Base-by-base conservation (phyloP, 2,888 invertebrate species). In the Sinentomon sp. region DNA sequence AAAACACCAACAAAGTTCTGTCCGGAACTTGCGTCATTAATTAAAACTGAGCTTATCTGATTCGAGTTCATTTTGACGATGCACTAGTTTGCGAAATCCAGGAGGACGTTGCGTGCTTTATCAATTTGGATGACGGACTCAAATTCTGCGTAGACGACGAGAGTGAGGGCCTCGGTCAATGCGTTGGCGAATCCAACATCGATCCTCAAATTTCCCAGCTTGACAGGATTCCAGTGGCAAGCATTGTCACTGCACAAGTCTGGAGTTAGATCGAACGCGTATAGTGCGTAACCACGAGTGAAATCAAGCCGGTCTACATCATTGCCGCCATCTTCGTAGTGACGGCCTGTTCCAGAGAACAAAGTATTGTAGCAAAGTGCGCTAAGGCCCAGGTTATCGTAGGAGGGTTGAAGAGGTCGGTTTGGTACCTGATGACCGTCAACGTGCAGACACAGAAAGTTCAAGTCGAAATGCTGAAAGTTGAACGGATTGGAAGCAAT, bases 81-180 rank as follows among this genome's bases (percentile, higher is more conserved):
- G n/a, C n/a, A 33, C 28, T 36, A 38, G n/a, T 32, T 31, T 30
- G 25, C 31, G 28, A 24, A 44, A 30, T 42, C 41, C 6, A 36
- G 34, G 16, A 36, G 38, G 6, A 44, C 35, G 29, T 42, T 38
- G 6, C 44, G 32, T 3, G 39, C 28, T 18, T 41, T 28, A 27
- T 46, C 44, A 5, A 47, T 45, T 35, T 48, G 44, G 10, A 49
- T 33, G 9, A 47, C 27, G 35, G 46, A 48, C 24, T 48, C 45
- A 26, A 42, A 47, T 33, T 48, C 48, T 1, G 43, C 41, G 30
- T 46, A 46, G 4, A 45, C 28, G 5, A 48, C 32, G 10, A 42
- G 42, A 30, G 42, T 43, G 3, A 48, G 20, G 7, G 43, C 39
- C 27, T 41, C 33, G 1, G 27, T 5, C 5, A 45, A 32, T 3